Percentiles rank a stretch among this genome's conserved stretches.
Conservation (phyloP, 2,113 vertebrate genomes). For the pig (Sus scrofa) region DNA sequence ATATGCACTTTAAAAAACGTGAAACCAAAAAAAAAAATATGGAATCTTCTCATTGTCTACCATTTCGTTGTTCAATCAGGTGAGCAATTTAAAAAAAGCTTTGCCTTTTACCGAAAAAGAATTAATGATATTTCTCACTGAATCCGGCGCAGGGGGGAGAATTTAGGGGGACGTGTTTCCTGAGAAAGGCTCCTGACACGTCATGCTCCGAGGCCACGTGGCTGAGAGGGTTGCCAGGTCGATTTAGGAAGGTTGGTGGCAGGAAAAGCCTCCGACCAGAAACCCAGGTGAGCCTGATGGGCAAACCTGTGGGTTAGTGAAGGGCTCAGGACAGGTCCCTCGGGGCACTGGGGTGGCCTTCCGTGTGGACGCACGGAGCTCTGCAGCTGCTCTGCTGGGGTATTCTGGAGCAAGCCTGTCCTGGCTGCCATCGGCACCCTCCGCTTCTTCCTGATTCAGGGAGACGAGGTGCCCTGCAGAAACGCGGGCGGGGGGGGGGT, state of each 20-base stretch:
- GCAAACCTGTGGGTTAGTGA: not conserved
- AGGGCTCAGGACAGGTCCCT: not conserved
- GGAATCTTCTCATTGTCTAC: constrained; percentile 68
- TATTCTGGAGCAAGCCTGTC: not conserved
- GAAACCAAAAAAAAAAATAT: constrained; percentile 75
- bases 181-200: constrained; percentile 32
- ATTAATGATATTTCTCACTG: constrained; percentile 70
- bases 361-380: not conserved
- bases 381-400: not conserved
- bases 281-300: too few relatives aligned
- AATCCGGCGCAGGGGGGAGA: constrained; percentile 26
- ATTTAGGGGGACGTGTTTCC: not conserved
- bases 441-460: rapidly evolving
- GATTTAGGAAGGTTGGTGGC: not conserved
- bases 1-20: constrained; percentile 73
- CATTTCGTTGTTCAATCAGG: constrained; percentile 69
- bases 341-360: not conserved
- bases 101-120: constrained; percentile 75
- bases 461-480: not conserved
- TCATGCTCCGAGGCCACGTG: rapidly evolving
- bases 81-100: constrained; percentile 80
- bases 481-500: not conserved
- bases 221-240: rapidly evolving
- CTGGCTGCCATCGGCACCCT: not conserved
- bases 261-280: too few relatives aligned